Evolutionary conservation across 2,113 vertebrate genomes (phyloP).

Genomic region (Clarias macrocephalus): DNA sequence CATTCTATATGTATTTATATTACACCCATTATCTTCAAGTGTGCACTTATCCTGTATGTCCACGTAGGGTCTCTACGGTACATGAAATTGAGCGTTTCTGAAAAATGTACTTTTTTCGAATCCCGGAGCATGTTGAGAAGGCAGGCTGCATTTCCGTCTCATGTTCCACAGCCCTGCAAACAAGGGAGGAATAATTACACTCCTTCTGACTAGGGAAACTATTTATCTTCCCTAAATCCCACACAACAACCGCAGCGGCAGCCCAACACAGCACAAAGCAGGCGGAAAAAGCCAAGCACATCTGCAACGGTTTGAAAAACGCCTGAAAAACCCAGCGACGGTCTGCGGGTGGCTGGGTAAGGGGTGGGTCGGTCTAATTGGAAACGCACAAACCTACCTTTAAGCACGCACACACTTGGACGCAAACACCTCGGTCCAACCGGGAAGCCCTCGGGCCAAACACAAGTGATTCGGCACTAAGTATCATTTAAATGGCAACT

Average conservation of each 20-base stretch:
- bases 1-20: background rate
- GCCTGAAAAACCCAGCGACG: conserved; percentile 9
- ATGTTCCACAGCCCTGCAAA: conserved; percentile 34
- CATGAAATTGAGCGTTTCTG: conserved; percentile 23
- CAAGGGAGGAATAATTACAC: conserved; percentile 54
- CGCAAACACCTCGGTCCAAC: background rate
- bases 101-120: conserved; percentile 23
- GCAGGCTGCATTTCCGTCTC: conserved; percentile 34
- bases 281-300: conserved; percentile 30
- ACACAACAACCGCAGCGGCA: conserved; percentile 38
- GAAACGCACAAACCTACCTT: background rate
- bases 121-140: conserved; percentile 49
- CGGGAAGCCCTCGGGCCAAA: conserved; percentile 28
- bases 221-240: conserved; percentile 54
- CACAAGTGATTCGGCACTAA: conserved; percentile 24
- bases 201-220: conserved; percentile 47
- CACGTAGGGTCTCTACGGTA: background rate
- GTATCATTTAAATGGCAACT: conserved; percentile 43
- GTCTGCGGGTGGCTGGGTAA: background rate
- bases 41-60: background rate
- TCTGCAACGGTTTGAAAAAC: conserved; percentile 21
- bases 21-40: background rate
- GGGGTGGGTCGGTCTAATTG: background rate
- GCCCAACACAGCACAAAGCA: conserved; percentile 4
- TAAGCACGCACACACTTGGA: background rate